A percentile compares a stretch with the other conserved stretches of the same genome.
Conservation (phyloP, 2,888 invertebrate species). For the Cynaeus angustus region DNA sequence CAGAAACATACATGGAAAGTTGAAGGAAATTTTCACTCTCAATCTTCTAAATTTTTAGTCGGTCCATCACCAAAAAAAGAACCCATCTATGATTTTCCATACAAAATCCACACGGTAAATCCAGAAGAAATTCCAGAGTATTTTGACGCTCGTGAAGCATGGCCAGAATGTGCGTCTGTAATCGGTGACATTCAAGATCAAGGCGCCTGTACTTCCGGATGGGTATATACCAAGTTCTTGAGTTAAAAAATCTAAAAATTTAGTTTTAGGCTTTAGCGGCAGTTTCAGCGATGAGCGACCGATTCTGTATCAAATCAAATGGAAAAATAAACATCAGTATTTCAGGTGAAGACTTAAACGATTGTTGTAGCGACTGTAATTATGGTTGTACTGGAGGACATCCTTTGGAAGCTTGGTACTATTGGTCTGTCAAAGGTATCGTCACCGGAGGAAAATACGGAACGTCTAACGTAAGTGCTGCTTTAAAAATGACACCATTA, state of each 20-base stretch:
- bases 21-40: constrained; percentile 82
- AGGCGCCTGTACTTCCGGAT: constrained; percentile 92
- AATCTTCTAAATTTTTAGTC: constrained; percentile 77
- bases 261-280: constrained; percentile 84
- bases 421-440: constrained; percentile 86
- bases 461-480: constrained; percentile 64
- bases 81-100: not conserved
- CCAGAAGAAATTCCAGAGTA: constrained; percentile 74
- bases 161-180: constrained; percentile 89
- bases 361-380: constrained; percentile 86
- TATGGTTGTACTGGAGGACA: constrained; percentile 88
- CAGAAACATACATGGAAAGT: constrained; percentile 84
- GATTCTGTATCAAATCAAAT: constrained; percentile 85
- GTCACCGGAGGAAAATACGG: constrained; percentile 89
- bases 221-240: constrained; percentile 72
- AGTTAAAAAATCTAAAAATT: not conserved
- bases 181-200: constrained; percentile 87
- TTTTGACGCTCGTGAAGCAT: constrained; percentile 86
- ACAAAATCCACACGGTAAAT: constrained; percentile 16
- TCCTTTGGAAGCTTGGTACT: constrained; percentile 85
- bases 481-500: too few species aligned
- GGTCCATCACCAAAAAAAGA: constrained; percentile 72
- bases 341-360: constrained; percentile 86
- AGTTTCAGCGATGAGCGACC: constrained; percentile 90
- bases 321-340: constrained; percentile 81